phyloP scores from a whole-genome alignment of 2,113 vertebrate genomes.

The Diadophis punctatus region DNA sequence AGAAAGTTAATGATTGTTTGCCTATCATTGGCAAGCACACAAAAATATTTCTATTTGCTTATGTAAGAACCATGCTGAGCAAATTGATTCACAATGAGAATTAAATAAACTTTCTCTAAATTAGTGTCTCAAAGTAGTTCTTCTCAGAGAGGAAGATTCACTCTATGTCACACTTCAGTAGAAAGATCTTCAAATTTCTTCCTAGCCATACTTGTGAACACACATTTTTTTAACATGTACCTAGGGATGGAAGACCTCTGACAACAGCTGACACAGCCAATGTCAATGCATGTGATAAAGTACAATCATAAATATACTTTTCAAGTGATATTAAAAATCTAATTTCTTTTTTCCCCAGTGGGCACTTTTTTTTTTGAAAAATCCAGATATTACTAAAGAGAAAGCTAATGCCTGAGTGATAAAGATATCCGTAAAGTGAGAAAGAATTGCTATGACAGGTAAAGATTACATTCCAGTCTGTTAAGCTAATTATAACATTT shows the following conservation, averaged over 20 bases:
- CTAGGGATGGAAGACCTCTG: neutral
- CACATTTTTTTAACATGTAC: neutral
- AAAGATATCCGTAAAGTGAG: neutral
- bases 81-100: neutral
- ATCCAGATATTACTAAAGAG: neutral
- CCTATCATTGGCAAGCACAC: neutral
- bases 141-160: neutral
- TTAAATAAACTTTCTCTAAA: neutral
- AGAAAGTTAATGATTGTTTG: neutral
- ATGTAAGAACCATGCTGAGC: neutral
- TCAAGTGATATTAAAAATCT: neutral
- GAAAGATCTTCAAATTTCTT: neutral
- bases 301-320: neutral
- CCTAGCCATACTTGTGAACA: neutral
- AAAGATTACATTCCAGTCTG: neutral
- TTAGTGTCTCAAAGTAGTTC: neutral
- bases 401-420: neutral
- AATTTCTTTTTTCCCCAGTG: neutral
- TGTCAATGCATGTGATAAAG: neutral
- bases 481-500: conserved; percentile 20
- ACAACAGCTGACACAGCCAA: neutral
- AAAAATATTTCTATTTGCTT: neutral
- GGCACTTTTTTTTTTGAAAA: neutral
- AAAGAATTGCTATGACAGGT: neutral
- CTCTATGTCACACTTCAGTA: neutral